These are phyloP conservation scores for Macroglossus sobrinus DNA, from an alignment of 2,113 vertebrate genomes.

Conservation along the genomic window DNA sequence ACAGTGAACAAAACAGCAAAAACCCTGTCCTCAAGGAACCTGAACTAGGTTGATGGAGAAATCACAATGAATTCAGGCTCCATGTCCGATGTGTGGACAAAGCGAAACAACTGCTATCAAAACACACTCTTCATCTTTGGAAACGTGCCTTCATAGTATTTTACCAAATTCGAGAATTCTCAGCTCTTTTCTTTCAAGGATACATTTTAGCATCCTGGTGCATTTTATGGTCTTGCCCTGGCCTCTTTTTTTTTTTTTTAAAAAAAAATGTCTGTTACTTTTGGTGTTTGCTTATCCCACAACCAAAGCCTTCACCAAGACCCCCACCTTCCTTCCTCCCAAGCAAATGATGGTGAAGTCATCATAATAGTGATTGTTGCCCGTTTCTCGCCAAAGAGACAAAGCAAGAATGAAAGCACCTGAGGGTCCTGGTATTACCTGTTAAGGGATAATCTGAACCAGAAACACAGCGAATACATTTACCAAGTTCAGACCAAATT, in stretches of 20 bases:
- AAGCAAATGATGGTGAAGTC: not conserved
- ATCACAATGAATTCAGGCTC: not conserved
- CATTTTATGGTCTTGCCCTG: not conserved
- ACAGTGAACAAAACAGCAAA: not conserved
- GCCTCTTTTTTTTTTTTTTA: no score
- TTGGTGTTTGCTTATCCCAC: not conserved
- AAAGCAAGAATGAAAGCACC: not conserved
- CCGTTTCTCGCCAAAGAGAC: not conserved
- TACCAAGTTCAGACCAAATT: not conserved
- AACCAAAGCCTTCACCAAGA: not conserved
- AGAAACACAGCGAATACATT: not conserved
- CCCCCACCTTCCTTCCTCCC: not conserved
- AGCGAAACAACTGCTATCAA: not conserved
- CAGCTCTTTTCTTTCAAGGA: not conserved
- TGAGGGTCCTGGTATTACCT: not conserved
- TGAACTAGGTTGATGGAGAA: not conserved
- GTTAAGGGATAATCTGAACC: not conserved
- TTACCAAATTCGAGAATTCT: not conserved
- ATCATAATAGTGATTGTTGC: not conserved
- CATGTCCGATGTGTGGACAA: not conserved
- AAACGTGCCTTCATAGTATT: rapidly evolving
- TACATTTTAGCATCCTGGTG: not conserved
- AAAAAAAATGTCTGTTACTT: not conserved
- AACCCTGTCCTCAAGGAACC: not conserved
- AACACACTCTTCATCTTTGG: not conserved